Conservation (phyloP, 2,888 invertebrate genomes). For the Apoda limacodes region DNA sequence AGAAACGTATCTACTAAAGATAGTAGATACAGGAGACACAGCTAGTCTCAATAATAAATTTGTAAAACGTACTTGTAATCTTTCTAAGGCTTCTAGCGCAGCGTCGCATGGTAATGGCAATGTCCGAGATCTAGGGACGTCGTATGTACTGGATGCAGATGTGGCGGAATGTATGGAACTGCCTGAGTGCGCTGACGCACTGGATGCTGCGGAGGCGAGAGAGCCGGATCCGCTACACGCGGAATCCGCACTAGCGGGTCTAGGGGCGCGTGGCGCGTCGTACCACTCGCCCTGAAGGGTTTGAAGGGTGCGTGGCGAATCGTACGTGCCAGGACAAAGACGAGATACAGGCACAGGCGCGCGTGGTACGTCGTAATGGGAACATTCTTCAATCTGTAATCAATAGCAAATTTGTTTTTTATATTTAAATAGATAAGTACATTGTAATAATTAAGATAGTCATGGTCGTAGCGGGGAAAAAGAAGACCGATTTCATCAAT, state of each 20-base stretch:
- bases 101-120: constrained; percentile 62
- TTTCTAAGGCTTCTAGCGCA: constrained; percentile 57
- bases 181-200: constrained; percentile 60
- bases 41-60: no score
- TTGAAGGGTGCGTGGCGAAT: constrained; percentile 56
- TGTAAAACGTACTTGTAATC: constrained; percentile 70
- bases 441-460: neutral
- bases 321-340: constrained; percentile 44
- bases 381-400: constrained; percentile 57
- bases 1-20: no score
- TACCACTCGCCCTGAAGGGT: no score
- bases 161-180: constrained; percentile 48
- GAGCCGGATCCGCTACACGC: constrained; percentile 62
- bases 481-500: constrained; percentile 18
- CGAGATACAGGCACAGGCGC: constrained; percentile 69
- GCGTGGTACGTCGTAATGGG: constrained; percentile 62
- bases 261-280: constrained; percentile 61
- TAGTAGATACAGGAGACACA: no score
- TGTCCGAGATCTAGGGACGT: constrained; percentile 57
- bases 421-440: constrained; percentile 5
- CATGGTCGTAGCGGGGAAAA: neutral
- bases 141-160: constrained; percentile 60
- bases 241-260: constrained; percentile 71
- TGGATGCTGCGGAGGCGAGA: constrained; percentile 58
- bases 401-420: no score